A percentile compares a stretch with the other conserved stretches of the same genome.
Evolutionary conservation across 2,113 vertebrate species (phyloP).

Genomic region (Abramis brama): DNA sequence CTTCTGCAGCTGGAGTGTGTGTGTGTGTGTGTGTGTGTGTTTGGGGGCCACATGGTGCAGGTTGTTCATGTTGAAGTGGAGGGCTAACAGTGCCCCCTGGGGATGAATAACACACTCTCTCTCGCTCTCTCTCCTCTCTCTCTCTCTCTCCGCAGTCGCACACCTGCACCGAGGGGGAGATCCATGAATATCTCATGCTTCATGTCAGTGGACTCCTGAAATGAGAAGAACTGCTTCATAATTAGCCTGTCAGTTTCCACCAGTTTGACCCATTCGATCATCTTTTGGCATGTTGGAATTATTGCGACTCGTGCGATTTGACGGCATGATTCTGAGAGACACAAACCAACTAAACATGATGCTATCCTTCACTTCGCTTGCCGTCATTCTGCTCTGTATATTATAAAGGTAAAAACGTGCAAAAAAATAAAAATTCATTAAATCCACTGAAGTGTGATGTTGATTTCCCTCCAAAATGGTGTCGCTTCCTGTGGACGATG

Average conservation of each 20-base stretch:
- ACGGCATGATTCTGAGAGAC: neutral
- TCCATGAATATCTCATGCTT: neutral
- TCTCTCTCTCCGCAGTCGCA: constrained; percentile 23
- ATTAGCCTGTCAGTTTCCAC: neutral
- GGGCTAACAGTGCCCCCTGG: constrained; percentile 79
- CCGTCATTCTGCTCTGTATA: neutral
- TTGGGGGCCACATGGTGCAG: constrained; percentile 19
- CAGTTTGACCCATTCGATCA: neutral
- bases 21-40: constrained; percentile 5
- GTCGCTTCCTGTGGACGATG: neutral
- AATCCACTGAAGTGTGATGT: neutral
- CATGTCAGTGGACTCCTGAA: neutral
- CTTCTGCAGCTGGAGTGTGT: constrained; percentile 43
- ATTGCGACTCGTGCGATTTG: neutral
- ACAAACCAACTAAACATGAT: neutral
- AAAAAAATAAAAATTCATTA: neutral
- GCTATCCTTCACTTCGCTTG: neutral
- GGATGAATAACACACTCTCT: constrained; percentile 63
- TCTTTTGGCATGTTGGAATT: neutral
- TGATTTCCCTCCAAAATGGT: neutral
- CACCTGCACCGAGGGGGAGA: constrained; percentile 49
- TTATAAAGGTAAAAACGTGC: neutral
- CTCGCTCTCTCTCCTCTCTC: neutral
- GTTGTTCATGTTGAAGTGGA: constrained; percentile 57
- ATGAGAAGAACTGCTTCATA: neutral